phyloP scores from a whole-genome alignment of 2,888 invertebrate species.

The Meta bourneti region DNA sequence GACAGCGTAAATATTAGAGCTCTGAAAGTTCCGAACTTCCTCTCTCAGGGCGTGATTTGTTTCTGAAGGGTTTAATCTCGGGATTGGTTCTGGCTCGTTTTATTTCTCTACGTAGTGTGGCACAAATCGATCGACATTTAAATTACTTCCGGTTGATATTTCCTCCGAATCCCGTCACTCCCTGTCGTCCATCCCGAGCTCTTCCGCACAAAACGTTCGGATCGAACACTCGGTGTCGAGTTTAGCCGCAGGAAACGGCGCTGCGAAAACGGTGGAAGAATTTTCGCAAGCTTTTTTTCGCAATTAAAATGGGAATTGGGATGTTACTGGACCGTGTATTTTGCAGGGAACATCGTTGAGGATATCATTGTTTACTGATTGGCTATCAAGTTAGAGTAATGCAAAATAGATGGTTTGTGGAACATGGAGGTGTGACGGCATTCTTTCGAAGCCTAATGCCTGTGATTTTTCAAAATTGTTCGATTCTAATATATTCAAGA shows the following conservation, averaged over 20 bases:
- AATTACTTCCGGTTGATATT: slow-evolving; percentile 38
- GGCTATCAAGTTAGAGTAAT: too few relatives aligned
- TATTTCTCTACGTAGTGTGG: not conserved
- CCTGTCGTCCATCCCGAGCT: not conserved
- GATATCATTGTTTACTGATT: too few relatives aligned
- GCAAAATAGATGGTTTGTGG: too few relatives aligned
- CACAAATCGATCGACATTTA: slow-evolving; percentile 45
- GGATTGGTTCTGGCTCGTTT: slow-evolving; percentile 1
- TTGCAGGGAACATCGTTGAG: too few relatives aligned
- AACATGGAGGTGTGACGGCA: too few relatives aligned
- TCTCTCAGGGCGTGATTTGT: not conserved
- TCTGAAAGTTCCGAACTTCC: not conserved
- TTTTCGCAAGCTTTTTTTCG: not conserved
- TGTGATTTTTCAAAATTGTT: too few relatives aligned
- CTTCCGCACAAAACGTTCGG: not conserved
- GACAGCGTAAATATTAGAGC: not conserved
- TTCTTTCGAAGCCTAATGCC: too few relatives aligned
- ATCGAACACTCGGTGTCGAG: not conserved
- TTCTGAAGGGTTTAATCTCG: slow-evolving; percentile 9
- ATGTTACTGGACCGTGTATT: not conserved
- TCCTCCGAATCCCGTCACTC: slow-evolving; percentile 19
- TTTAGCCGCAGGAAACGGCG: not conserved
- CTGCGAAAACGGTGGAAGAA: not conserved
- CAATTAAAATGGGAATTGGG: not conserved
- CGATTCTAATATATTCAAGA: too few relatives aligned